phyloP scores from a whole-genome alignment of 2,113 vertebrate species.

The Nothoprocta perdicaria region DNA sequence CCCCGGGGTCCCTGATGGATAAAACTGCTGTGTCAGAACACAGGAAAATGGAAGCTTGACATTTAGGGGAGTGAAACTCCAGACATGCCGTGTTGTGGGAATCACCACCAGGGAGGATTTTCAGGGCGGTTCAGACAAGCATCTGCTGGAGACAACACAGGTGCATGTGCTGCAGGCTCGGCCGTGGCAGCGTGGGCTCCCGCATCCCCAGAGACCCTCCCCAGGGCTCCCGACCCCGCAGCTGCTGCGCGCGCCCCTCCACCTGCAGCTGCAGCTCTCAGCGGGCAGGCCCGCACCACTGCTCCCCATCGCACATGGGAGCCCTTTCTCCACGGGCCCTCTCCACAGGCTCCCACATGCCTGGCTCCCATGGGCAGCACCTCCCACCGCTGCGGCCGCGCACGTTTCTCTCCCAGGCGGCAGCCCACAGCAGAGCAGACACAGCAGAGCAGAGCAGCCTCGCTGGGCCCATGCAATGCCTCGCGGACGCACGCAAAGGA shows the following conservation, averaged over 20 bases:
- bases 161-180: not conserved
- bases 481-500: not conserved
- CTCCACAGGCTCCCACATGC: not conserved
- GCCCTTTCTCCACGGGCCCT: not conserved
- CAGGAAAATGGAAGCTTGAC: not conserved
- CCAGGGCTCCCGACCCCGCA: not conserved
- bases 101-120: not conserved
- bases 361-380: accelerated
- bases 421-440: not conserved
- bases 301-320: not conserved
- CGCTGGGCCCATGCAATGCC: accelerated
- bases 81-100: not conserved
- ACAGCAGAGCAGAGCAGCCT: not conserved
- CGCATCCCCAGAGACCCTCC: not conserved
- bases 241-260: not conserved
- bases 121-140: not conserved
- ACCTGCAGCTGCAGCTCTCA: not conserved
- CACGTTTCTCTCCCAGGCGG: not conserved
- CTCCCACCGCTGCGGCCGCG: accelerated
- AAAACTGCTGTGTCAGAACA: not conserved
- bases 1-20: not conserved
- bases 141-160: not conserved
- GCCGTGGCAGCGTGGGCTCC: not conserved
- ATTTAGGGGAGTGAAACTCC: not conserved
- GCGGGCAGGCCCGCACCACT: not conserved